Base-by-base conservation (phyloP, 2,797 vertebrate species). In the Microctenopoma steveboyesi region DNA sequence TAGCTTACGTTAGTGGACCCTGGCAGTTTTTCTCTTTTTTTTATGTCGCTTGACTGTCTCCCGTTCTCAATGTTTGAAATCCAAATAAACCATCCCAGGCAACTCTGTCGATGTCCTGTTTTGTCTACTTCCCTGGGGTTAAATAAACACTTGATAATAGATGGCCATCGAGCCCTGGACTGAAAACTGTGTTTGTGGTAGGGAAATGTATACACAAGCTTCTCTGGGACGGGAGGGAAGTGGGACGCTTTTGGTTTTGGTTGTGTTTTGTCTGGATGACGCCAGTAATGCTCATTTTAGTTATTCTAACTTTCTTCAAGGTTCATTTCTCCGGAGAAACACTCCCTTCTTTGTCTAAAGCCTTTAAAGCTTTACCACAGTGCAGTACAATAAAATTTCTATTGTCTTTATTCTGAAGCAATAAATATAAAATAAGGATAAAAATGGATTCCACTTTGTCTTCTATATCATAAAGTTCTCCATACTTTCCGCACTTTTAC, bases 61-160 rank as follows among this genome's bases (percentile, higher is more conserved):
- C n/a, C 74, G 45, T 66, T 60, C 35, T 28, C 47, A 22, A 14
- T 9, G 15, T 54, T 70, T 73, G 45, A 49, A 73, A 82, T 88
- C 60, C 62, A 86, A 88, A 89, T 84, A 78, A 9, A 54, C 58
- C 35, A 11, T 67, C 77, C 70, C 72, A 70, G 73, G 78, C 74
- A 76, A 59, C 54, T 63, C 69, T 2, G n/a, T 40, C 15, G 68
- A 81, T 72, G 40, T 86, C 74, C 83, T 88, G 88, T 90, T 92
- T 89, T 80, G 85, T 90, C 87, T 91, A 68, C 72, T 60, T 16
- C 57, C 54, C 63, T n/a, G 56, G 43, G 74, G 77, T 88, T 82
- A 75, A 87, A 89, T 90, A 91, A 91, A 93, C 85, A 83, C 43
- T 66, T 27, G 65, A 76, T 80, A 81, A 83, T 84, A 76, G 64